These are phyloP conservation scores for Sminthurinus aureus DNA, from an alignment of 2,888 invertebrate genomes.

Conservation along the genomic window DNA sequence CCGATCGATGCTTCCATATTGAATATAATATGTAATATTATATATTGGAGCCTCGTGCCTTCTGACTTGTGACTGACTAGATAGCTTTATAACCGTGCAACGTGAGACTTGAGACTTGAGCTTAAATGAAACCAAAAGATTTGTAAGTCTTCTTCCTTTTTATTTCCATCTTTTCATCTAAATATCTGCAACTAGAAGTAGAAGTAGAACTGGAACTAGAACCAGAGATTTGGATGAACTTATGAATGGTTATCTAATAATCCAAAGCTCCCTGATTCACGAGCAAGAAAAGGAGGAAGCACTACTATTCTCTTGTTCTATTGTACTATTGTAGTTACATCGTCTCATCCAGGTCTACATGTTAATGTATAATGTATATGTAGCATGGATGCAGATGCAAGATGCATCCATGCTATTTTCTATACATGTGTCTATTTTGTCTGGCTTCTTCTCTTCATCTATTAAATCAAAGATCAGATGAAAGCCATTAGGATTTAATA, in stretches of 20 bases:
- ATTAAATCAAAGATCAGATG: not conserved
- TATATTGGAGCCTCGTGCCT: not conserved
- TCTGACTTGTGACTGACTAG: no score
- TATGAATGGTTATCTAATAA: constrained; percentile 15
- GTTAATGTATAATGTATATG: no score
- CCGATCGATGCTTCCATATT: not conserved
- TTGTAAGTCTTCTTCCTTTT: no score
- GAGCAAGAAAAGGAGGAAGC: not conserved
- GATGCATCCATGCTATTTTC: not conserved
- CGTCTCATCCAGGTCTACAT: no score
- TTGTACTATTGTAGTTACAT: no score
- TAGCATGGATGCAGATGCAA: not conserved
- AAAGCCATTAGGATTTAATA: constrained; percentile 1
- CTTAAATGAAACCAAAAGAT: not conserved
- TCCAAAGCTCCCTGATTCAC: constrained; percentile 13
- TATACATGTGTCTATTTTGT: not conserved
- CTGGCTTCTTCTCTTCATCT: not conserved
- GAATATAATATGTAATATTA: not conserved
- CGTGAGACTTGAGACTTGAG: not conserved
- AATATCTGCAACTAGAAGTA: no score
- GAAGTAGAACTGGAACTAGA: no score
- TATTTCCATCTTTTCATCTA: no score
- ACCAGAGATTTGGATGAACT: not conserved
- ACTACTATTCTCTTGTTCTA: not conserved
- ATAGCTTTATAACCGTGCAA: not conserved